Conservation (phyloP, 2,113 vertebrate genomes). For the Sylvietta virens region DNA sequence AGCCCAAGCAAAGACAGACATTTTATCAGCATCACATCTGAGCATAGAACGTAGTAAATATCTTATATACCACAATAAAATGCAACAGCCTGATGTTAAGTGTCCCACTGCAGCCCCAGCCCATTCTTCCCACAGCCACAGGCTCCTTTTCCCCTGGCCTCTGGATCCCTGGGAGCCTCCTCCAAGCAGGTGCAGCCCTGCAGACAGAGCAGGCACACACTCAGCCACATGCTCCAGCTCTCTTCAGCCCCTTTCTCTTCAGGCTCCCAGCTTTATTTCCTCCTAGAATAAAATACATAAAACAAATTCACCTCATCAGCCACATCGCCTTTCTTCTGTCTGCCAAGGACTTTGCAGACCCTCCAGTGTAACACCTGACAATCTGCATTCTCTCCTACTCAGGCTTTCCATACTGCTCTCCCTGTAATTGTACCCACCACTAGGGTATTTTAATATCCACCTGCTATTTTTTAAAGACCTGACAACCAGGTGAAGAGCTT, state of each 20-base stretch:
- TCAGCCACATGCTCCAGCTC: background rate
- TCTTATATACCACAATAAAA: background rate
- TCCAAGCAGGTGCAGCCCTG: background rate
- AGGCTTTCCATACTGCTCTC: background rate
- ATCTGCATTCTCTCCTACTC: background rate
- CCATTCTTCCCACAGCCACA: background rate
- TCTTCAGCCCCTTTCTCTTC: background rate
- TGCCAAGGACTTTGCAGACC: background rate
- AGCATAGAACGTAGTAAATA: background rate
- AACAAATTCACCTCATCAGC: slow-evolving; percentile 21
- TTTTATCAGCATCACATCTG: background rate
- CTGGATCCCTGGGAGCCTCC: background rate
- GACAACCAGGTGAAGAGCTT: background rate
- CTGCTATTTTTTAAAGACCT: background rate
- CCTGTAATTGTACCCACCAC: background rate
- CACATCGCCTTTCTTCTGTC: background rate
- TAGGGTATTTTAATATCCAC: background rate
- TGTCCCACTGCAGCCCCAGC: background rate
- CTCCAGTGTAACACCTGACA: background rate
- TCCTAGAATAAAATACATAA: background rate
- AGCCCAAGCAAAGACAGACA: background rate
- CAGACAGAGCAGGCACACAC: background rate
- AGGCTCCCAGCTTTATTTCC: background rate
- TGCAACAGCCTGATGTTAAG: background rate
- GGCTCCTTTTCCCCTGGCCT: background rate